A percentile compares a stretch with the other conserved stretches of the same genome.
Evolutionary conservation across 2,888 invertebrate genomes (phyloP).

Genomic region (Noctuana brunneofusca): DNA sequence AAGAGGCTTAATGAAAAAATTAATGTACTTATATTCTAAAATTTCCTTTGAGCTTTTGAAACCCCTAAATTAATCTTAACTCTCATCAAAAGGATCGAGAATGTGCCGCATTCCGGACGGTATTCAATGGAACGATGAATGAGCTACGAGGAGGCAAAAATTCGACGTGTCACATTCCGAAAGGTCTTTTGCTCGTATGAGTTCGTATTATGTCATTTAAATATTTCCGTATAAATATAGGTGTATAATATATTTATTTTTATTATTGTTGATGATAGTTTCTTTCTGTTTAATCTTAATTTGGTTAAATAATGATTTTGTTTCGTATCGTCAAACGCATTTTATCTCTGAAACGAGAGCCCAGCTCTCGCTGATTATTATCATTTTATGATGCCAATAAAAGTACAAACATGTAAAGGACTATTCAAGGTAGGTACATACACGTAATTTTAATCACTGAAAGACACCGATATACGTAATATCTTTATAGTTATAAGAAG

Average conservation of each 20-base stretch:
- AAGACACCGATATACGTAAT: too few relatives aligned
- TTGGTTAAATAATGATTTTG: too few relatives aligned
- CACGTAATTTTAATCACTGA: too few relatives aligned
- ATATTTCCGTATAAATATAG: background rate
- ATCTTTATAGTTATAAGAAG: too few relatives aligned
- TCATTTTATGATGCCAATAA: too few relatives aligned
- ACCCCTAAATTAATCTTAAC: conserved; percentile 79
- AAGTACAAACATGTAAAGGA: too few relatives aligned
- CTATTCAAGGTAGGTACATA: too few relatives aligned
- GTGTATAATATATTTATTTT: background rate
- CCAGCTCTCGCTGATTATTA: too few relatives aligned
- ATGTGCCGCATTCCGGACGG: conserved; percentile 67
- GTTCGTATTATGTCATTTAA: conserved; percentile 56
- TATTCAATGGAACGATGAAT: conserved; percentile 28
- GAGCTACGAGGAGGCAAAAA: conserved; percentile 54
- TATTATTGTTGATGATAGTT: background rate
- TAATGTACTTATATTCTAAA: conserved; percentile 81
- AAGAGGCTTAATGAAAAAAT: conserved; percentile 57
- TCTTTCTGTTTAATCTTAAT: too few relatives aligned
- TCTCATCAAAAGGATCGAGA: conserved; percentile 75
- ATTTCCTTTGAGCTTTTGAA: conserved; percentile 73
- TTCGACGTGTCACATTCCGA: conserved; percentile 64
- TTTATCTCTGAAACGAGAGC: too few relatives aligned
- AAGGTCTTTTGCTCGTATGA: conserved; percentile 55
- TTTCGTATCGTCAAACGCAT: too few relatives aligned